phyloP scores from a whole-genome alignment of 2,888 invertebrate species.

The Hyppa rectilinea region DNA sequence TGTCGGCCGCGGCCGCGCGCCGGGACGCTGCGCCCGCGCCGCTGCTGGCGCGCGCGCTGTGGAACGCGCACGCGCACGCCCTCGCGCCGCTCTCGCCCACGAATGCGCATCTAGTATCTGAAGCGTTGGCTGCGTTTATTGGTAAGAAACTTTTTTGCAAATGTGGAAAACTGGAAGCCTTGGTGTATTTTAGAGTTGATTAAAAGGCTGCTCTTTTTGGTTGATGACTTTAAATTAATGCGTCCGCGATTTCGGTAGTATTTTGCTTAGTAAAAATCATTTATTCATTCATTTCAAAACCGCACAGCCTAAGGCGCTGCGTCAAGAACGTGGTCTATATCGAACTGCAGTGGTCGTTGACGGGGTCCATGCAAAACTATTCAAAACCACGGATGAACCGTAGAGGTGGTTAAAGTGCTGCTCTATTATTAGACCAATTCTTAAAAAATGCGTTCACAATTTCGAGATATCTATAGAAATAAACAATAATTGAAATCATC shows the following conservation, averaged over 20 bases:
- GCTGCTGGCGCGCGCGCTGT: conserved; percentile 78
- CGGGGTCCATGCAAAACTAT: too few species aligned
- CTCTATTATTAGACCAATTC: not conserved
- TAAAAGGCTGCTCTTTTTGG: not conserved
- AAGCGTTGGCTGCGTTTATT: conserved; percentile 92
- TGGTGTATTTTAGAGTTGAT: not conserved
- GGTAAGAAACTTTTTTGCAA: conserved; percentile 87
- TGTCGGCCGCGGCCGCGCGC: conserved; percentile 66
- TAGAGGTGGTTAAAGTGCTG: not conserved
- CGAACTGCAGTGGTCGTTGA: too few species aligned
- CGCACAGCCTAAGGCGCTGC: not conserved
- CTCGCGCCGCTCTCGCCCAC: conserved; percentile 72
- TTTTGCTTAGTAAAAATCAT: not conserved
- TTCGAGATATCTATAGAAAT: not conserved
- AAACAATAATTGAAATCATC: not conserved
- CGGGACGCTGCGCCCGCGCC: conserved; percentile 72
- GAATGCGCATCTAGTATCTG: conserved; percentile 75
- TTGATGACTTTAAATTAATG: not conserved
- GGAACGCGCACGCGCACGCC: conserved; percentile 79
- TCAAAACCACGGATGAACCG: not conserved
- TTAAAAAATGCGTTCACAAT: not conserved
- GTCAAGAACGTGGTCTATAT: too few species aligned
- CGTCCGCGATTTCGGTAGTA: not conserved
- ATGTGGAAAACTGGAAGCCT: not conserved
- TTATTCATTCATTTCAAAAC: not conserved